These are phyloP conservation scores for Acromyrmex charruanus DNA, from an alignment of 1,140 invertebrate species.

Conservation along the genomic window DNA sequence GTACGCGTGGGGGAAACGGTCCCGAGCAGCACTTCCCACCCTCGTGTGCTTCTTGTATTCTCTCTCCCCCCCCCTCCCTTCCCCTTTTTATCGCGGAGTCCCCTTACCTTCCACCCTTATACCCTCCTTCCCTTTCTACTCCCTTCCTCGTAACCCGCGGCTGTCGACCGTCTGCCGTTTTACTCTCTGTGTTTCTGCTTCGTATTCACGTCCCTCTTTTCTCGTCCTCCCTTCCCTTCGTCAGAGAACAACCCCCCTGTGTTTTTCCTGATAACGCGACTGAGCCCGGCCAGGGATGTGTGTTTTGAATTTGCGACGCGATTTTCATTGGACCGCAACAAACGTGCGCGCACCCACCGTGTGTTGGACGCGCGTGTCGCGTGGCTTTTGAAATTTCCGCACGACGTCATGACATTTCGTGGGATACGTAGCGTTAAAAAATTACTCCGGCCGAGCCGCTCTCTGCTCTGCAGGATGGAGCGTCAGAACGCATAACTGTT, in stretches of 20 bases:
- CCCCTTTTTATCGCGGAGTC: not conserved
- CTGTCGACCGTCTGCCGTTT: conserved; percentile 61
- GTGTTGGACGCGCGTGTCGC: conserved; percentile 44
- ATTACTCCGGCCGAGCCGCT: conserved; percentile 19
- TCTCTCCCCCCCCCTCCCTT: not conserved
- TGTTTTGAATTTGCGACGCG: conserved; percentile 59
- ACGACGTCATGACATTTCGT: conserved; percentile 21
- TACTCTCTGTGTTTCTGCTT: conserved; percentile 44
- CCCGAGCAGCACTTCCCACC: conserved; percentile 36
- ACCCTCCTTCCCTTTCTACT: not conserved
- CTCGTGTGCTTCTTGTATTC: conserved; percentile 44
- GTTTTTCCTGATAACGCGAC: conserved; percentile 59
- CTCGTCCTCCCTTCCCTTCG: not conserved
- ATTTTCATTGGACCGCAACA: conserved; percentile 68
- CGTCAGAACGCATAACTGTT: conserved; percentile 20
- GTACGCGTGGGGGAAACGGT: conserved; percentile 29
- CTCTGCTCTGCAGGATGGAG: not conserved
- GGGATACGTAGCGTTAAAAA: conserved; percentile 54
- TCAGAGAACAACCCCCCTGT: not conserved
- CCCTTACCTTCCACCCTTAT: not conserved
- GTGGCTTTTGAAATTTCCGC: conserved; percentile 55
- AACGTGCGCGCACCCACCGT: conserved; percentile 22
- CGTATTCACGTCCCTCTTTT: conserved; percentile 28
- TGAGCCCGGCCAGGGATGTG: not conserved
- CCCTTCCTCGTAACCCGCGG: conserved; percentile 46